A percentile compares a stretch with the other conserved stretches of the same genome.
phyloP scores from a whole-genome alignment of 1,140 invertebrate genomes.

The Drosophila orena region DNA sequence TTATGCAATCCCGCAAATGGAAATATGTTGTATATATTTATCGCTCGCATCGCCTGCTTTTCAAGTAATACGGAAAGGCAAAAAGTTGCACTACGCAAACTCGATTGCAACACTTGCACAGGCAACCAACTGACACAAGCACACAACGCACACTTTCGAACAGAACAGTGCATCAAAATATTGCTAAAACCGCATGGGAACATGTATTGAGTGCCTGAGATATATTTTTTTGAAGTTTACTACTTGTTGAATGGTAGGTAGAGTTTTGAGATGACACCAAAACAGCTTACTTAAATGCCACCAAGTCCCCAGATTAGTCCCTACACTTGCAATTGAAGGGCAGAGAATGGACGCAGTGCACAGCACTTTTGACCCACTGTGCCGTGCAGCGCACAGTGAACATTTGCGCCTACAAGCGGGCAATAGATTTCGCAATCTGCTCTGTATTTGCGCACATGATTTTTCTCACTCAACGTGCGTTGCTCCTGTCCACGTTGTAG shows the following conservation, averaged over 20 bases:
- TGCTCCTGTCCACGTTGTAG: background rate
- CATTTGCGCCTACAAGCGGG: constrained; percentile 67
- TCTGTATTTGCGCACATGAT: constrained; percentile 61
- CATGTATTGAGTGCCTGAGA: too few relatives aligned
- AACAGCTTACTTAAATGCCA: too few relatives aligned
- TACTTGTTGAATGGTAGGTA: too few relatives aligned
- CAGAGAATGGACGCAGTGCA: background rate
- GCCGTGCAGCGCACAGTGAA: constrained; percentile 7
- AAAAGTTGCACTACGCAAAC: constrained; percentile 58
- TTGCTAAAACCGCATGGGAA: background rate
- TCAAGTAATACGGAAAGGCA: constrained; percentile 49
- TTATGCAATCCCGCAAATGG: constrained; percentile 56
- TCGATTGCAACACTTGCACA: constrained; percentile 65
- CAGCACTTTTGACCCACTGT: background rate
- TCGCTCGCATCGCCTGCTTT: constrained; percentile 51
- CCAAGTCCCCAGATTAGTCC: background rate
- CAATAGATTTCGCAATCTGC: constrained; percentile 60
- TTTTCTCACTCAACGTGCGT: constrained; percentile 52
- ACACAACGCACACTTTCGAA: background rate
- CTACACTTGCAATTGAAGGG: too few relatives aligned
- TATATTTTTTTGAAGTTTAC: too few relatives aligned
- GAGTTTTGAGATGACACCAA: too few relatives aligned
- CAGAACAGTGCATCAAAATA: background rate
- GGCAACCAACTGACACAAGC: constrained; percentile 27
- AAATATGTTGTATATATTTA: constrained; percentile 51